These are phyloP conservation scores for Sphenopsis melanotis DNA, from an alignment of 2,797 vertebrate genomes.

Conservation along the genomic window DNA sequence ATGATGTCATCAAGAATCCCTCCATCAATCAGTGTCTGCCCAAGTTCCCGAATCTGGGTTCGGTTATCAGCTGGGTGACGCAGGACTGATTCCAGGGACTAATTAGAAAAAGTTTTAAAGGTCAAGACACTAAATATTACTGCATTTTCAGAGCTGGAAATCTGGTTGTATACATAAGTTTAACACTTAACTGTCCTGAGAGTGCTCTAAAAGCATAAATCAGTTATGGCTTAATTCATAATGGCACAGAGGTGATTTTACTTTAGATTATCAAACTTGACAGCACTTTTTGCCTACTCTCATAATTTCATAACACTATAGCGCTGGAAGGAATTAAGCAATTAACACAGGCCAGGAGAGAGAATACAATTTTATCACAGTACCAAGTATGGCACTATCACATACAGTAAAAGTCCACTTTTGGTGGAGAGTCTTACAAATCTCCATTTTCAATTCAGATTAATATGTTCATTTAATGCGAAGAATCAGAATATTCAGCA, in stretches of 20 bases:
- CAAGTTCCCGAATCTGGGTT: conserved; percentile 95
- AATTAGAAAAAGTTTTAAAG: neutral
- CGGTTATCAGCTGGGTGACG: conserved; percentile 96
- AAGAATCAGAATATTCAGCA: neutral
- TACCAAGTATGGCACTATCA: neutral
- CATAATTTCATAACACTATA: neutral
- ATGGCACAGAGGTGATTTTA: neutral
- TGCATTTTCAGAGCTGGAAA: neutral
- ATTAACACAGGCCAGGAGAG: neutral
- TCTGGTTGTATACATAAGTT: neutral
- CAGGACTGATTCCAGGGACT: conserved; percentile 87
- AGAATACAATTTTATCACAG: neutral
- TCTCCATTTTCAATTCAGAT: neutral
- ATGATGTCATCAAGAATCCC: conserved; percentile 97
- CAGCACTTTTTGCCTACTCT: neutral
- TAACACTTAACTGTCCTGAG: neutral
- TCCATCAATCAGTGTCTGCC: conserved; percentile 95
- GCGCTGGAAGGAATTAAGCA: neutral
- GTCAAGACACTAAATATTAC: neutral
- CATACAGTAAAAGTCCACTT: neutral
- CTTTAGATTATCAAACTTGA: neutral
- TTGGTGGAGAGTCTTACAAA: neutral
- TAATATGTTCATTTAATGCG: neutral
- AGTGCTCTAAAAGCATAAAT: neutral
- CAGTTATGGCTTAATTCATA: neutral